Conservation (phyloP, 37 sponge, comb jelly and placozoan genomes). For the Oscarella lobularis region DNA sequence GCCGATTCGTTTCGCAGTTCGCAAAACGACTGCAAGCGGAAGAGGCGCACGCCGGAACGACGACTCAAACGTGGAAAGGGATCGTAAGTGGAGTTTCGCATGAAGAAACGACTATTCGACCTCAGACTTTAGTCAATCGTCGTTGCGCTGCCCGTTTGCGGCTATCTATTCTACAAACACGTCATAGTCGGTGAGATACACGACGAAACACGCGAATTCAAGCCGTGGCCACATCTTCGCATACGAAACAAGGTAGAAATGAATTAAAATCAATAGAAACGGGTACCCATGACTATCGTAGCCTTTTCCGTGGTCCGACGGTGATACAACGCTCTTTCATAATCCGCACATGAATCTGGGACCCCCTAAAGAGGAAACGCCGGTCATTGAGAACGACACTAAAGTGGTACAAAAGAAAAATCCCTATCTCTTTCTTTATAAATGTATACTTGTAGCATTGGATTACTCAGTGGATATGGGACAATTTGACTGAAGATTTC, state of each 20-base stretch:
- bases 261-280: not conserved
- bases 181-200: not conserved
- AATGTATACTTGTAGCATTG: too few relatives aligned
- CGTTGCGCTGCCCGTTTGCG: not conserved
- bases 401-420: too few relatives aligned
- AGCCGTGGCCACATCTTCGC: not conserved
- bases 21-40: not conserved
- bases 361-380: too few relatives aligned
- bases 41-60: not conserved
- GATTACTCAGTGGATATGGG: not conserved
- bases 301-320: constrained; percentile 61
- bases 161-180: not conserved
- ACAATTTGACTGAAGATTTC: not conserved
- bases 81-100: too few relatives aligned
- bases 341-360: constrained; percentile 37
- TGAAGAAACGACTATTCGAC: not conserved
- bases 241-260: not conserved
- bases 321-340: constrained; percentile 38
- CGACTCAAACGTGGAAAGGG: not conserved
- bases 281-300: not conserved
- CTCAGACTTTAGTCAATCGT: not conserved
- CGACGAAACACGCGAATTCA: not conserved
- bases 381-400: too few relatives aligned
- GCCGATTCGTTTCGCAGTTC: not conserved
- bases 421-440: too few relatives aligned